phyloP scores from a whole-genome alignment of 2,888 invertebrate genomes.

The Tipula lateralis region DNA sequence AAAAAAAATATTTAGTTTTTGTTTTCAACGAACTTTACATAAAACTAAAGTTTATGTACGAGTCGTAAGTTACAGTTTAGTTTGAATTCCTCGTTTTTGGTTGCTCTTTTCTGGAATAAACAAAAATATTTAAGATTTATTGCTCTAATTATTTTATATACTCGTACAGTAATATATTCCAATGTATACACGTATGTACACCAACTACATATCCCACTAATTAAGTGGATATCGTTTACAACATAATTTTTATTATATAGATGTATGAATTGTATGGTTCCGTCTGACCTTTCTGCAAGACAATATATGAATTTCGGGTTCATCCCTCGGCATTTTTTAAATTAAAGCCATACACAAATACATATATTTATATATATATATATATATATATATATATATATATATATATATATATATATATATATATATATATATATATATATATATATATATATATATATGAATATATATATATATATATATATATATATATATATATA shows the following conservation, averaged over 20 bases:
- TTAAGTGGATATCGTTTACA: background rate
- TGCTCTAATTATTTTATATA: background rate
- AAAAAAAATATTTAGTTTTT: background rate
- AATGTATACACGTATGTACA: no score
- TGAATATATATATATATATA: no score
- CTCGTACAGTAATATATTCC: background rate
- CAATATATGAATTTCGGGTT: background rate
- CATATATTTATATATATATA: no score
- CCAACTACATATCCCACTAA: background rate
- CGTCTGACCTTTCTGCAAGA: no score
- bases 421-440: no score
- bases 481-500: no score
- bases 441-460: no score
- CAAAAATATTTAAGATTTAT: background rate
- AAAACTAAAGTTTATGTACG: background rate
- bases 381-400: no score
- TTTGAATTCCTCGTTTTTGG: background rate
- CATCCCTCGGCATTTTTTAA: background rate
- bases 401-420: no score
- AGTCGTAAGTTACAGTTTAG: background rate
- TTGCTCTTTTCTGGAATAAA: background rate
- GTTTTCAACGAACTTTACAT: background rate
- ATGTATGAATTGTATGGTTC: no score
- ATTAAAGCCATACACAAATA: no score
- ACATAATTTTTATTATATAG: no score